These are phyloP conservation scores for Xestia sexstrigata DNA, from an alignment of 2,888 invertebrate genomes.

Conservation along the genomic window DNA sequence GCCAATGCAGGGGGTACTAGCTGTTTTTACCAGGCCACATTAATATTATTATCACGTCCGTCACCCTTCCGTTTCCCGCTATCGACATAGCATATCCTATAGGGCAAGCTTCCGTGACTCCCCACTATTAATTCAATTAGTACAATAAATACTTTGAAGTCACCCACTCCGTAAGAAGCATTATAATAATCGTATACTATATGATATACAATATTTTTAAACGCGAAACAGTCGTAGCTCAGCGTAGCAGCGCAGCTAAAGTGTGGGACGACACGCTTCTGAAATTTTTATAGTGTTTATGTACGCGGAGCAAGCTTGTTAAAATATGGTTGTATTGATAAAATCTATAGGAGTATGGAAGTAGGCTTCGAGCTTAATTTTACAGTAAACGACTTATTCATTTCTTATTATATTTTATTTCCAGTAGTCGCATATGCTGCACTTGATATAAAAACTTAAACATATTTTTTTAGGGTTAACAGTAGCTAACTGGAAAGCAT, in stretches of 20 bases:
- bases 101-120: conserved; percentile 81
- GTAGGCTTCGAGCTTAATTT: conserved; percentile 2
- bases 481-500: neutral
- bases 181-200: conserved; percentile 86
- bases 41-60: neutral
- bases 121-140: conserved; percentile 86
- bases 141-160: conserved; percentile 86
- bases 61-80: conserved; percentile 27
- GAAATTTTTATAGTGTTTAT: conserved; percentile 57
- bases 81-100: conserved; percentile 29
- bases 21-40: neutral
- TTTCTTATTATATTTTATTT: neutral
- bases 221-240: conserved; percentile 81
- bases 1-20: neutral
- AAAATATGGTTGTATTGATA: conserved; percentile 43
- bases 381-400: neutral
- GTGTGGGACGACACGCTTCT: conserved; percentile 74
- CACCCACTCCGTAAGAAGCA: conserved; percentile 79
- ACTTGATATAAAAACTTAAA: neutral
- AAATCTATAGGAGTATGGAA: conserved; percentile 29
- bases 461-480: neutral
- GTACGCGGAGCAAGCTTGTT: conserved; percentile 18
- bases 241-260: conserved; percentile 69
- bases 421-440: neutral
- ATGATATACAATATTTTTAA: conserved; percentile 88